A percentile compares a stretch with the other conserved stretches of the same genome.
These are phyloP conservation scores for Drosophila yakuba DNA, from an alignment of 1,140 invertebrate genomes.

Conservation along the genomic window DNA sequence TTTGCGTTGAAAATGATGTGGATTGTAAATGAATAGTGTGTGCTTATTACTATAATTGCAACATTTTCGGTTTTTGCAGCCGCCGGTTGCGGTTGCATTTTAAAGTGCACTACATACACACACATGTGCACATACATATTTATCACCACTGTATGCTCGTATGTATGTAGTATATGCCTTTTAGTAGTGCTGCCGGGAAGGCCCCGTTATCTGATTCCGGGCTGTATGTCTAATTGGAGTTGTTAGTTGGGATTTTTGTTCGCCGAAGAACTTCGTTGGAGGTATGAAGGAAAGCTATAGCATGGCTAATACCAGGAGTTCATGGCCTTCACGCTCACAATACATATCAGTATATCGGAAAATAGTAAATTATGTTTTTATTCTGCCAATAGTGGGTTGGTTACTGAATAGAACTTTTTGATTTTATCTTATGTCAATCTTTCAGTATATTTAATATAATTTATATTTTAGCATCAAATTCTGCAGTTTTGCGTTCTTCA, in stretches of 20 bases:
- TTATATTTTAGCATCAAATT: too few relatives aligned
- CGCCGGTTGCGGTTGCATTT: constrained; percentile 25
- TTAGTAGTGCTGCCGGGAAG: constrained; percentile 3
- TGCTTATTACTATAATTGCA: neutral
- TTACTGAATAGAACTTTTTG: too few relatives aligned
- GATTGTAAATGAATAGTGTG: constrained; percentile 22
- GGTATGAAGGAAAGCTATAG: neutral
- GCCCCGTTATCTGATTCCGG: constrained; percentile 15
- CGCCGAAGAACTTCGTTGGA: too few relatives aligned
- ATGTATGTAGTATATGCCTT: neutral
- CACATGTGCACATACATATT: constrained; percentile 3
- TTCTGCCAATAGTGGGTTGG: too few relatives aligned
- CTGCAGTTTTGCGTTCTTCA: too few relatives aligned
- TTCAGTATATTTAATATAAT: too few relatives aligned
- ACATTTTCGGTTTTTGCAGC: constrained; percentile 10
- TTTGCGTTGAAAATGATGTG: neutral
- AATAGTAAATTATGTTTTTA: too few relatives aligned
- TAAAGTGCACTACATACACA: constrained; percentile 15
- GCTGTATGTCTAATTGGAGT: constrained; percentile 20
- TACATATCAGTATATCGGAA: too few relatives aligned
- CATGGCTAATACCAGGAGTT: constrained; percentile 1
- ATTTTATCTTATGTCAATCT: too few relatives aligned
- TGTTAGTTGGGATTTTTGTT: constrained; percentile 5
- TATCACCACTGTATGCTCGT: neutral
- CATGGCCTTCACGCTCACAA: neutral